These are phyloP conservation scores for Luffia ferchaultella DNA, from an alignment of 2,888 invertebrate genomes.

Conservation along the genomic window DNA sequence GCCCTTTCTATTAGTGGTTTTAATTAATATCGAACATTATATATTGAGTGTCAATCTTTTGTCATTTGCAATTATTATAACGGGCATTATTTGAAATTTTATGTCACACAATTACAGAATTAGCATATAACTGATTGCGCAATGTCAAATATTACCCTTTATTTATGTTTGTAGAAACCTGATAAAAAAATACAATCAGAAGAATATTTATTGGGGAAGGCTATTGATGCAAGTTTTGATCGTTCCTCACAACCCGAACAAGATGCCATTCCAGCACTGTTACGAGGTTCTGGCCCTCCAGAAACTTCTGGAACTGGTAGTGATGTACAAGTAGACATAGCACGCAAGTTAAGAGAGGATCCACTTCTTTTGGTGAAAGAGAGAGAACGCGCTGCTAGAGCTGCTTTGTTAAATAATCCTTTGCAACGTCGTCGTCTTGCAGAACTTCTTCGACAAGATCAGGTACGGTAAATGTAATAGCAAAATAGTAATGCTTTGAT, in stretches of 20 bases:
- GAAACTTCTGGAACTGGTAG: conserved; percentile 52
- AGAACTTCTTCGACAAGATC: conserved; percentile 74
- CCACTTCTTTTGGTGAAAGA: conserved; percentile 90
- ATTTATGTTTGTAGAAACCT: conserved; percentile 65
- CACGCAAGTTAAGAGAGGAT: conserved; percentile 91
- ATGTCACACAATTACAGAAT: no score
- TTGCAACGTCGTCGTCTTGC: conserved; percentile 88
- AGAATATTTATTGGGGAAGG: conserved; percentile 86
- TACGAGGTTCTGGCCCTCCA: conserved; percentile 47
- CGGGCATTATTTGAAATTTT: no score
- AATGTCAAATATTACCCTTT: no score
- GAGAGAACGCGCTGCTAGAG: conserved; percentile 86
- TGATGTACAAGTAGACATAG: conserved; percentile 82
- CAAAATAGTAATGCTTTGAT: no score
- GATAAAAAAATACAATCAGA: conserved; percentile 77
- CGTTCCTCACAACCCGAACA: conserved; percentile 67
- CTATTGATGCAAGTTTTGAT: conserved; percentile 83
- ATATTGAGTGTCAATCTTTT: no score
- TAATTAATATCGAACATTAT: no score
- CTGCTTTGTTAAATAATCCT: conserved; percentile 89
- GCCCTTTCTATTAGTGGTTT: no score
- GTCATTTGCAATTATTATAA: no score
- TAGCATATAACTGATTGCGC: no score
- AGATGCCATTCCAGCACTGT: conserved; percentile 76
- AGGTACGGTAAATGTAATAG: no score